phyloP scores from a whole-genome alignment of 2,888 invertebrate genomes.

The Epistrophe grossulariae region DNA sequence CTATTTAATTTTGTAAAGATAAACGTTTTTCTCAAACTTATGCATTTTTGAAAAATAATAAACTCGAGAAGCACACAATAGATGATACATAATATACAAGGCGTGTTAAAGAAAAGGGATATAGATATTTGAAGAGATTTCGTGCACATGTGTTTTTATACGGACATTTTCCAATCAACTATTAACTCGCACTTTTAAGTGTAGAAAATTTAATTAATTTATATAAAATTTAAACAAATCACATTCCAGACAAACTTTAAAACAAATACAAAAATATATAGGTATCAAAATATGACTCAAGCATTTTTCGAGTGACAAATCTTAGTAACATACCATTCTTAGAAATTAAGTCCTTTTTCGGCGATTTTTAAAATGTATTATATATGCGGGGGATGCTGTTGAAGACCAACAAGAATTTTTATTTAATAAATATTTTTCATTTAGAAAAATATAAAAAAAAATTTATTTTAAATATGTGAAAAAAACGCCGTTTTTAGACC shows the following conservation, averaged over 20 bases:
- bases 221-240: conserved; percentile 9
- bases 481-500: conserved; percentile 61
- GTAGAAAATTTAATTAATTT: conserved; percentile 23
- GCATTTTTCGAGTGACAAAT: conserved; percentile 40
- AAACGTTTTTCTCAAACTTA: not conserved
- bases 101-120: conserved; percentile 63
- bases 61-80: conserved; percentile 8
- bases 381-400: conserved; percentile 15
- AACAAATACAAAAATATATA: conserved; percentile 12
- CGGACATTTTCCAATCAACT: conserved; percentile 24
- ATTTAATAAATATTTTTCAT: not conserved
- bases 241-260: conserved; percentile 8
- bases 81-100: conserved; percentile 56
- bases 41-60: not conserved
- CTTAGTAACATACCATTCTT: conserved; percentile 67
- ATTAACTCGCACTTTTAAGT: conserved; percentile 44
- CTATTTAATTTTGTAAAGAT: not conserved
- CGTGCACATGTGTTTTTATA: conserved; percentile 63
- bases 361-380: conserved; percentile 23
- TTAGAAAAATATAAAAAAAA: not conserved
- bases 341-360: conserved; percentile 61
- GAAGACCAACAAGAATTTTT: conserved; percentile 35
- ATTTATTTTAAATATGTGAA: conserved; percentile 38
- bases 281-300: conserved; percentile 50
- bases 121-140: conserved; percentile 40